phyloP scores from a whole-genome alignment of 1,140 invertebrate genomes.

The Zaprionus gabonicus region DNA sequence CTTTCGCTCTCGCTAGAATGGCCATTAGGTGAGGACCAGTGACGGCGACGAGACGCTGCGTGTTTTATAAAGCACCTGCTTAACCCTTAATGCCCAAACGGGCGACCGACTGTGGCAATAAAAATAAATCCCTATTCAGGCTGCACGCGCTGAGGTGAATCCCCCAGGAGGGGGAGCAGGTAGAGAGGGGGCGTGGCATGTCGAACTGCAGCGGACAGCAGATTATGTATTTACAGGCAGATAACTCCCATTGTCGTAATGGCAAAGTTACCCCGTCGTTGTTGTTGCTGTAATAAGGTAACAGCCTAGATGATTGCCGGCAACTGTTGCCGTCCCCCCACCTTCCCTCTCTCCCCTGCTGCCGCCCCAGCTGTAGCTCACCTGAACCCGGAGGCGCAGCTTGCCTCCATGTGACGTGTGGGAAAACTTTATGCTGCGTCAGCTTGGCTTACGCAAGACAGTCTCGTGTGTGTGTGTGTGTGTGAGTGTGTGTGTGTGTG shows the following conservation, averaged over 20 bases:
- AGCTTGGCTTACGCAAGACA: slow-evolving; percentile 60
- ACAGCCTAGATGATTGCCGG: slow-evolving; percentile 78
- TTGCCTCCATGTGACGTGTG: slow-evolving; percentile 19
- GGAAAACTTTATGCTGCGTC: slow-evolving; percentile 67
- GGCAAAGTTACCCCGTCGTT: slow-evolving; percentile 56
- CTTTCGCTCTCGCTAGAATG: slow-evolving; percentile 48
- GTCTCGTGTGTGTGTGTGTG: not conserved
- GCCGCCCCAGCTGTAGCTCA: not conserved
- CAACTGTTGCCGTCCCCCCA: slow-evolving; percentile 64
- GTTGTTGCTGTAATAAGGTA: slow-evolving; percentile 76
- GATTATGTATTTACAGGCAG: slow-evolving; percentile 82
- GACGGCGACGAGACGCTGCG: slow-evolving; percentile 34
- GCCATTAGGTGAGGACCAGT: slow-evolving; percentile 50
- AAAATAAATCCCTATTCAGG: slow-evolving; percentile 80
- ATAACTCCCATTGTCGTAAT: slow-evolving; percentile 75
- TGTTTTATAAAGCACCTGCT: slow-evolving; percentile 82
- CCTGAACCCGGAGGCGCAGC: slow-evolving; percentile 3
- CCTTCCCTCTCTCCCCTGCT: not conserved
- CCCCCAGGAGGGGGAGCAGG: not conserved
- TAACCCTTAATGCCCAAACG: slow-evolving; percentile 72
- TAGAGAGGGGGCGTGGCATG: not conserved
- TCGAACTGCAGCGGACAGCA: slow-evolving; percentile 53
- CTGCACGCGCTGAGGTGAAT: slow-evolving; percentile 34
- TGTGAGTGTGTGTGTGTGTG: slow-evolving; percentile 18
- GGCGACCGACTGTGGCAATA: slow-evolving; percentile 59